phyloP scores from a whole-genome alignment of 2,113 vertebrate species.

The Dicrurus megarhynchus region DNA sequence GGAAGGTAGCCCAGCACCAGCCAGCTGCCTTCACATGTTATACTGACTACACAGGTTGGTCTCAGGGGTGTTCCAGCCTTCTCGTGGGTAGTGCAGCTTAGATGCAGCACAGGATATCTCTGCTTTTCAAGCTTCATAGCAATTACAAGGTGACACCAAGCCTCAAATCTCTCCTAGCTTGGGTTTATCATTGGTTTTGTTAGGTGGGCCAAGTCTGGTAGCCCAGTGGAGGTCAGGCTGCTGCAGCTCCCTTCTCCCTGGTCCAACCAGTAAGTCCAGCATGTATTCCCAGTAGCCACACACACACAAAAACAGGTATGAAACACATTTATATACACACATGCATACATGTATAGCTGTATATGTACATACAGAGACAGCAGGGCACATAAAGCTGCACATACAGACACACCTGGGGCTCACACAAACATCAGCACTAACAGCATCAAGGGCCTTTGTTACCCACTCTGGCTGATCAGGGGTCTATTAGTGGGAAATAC shows the following conservation, averaged over 20 bases:
- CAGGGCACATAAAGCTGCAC: neutral
- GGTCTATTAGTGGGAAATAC: neutral
- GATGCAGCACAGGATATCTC: neutral
- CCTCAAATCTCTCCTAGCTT: neutral
- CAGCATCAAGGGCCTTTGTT: neutral
- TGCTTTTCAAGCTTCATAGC: neutral
- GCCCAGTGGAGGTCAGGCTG: neutral
- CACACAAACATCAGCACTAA: neutral
- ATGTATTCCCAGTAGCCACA: neutral
- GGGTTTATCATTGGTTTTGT: neutral
- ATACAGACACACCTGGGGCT: neutral
- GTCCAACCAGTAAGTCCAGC: neutral
- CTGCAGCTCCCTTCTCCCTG: neutral
- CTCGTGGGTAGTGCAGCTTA: neutral
- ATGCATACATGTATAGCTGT: neutral
- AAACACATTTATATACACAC: neutral
- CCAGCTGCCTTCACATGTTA: neutral
- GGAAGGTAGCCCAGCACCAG: neutral
- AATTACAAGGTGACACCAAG: neutral
- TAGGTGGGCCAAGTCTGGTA: neutral
- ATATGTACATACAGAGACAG: neutral
- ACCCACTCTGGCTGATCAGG: neutral
- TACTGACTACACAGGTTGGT: neutral
- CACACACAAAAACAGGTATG: neutral
- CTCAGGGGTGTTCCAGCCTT: neutral